Base-by-base conservation (phyloP, 2,797 vertebrate genomes). In the Linurgus olivaceus region DNA sequence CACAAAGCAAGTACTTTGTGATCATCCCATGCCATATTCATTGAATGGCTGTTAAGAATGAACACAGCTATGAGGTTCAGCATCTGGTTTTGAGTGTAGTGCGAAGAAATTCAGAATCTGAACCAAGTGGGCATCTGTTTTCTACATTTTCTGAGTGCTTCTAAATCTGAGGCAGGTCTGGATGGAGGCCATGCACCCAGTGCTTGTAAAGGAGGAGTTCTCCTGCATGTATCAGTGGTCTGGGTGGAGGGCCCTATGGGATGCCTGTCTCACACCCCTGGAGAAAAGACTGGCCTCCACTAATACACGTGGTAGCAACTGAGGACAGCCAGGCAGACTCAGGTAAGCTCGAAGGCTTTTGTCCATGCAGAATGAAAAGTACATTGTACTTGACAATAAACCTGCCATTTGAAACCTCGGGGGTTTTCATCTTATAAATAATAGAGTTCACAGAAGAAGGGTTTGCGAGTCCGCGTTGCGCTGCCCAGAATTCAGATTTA, bases 401-500 rank as follows among this genome's bases (percentile, higher is more conserved):
- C 59, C 86, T 97, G 80, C 93, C 95, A 96, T 96, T 97, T 97
- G 96, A 97, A 97, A 97, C 76, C 88, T 96, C 47, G 11, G 96
- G 93, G 83, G 70, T 94, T 97, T 97, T 97, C 93, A 94, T 96
- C 92, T 95, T 96, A 94, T 87, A 97, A 95, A 95, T 93, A 97
- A 96, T 96, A 96, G 93, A 97, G 82, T 94, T 96, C 86, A 90
- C 73, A 94, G 89, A 92, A 82, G 73, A 93, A 93, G 48, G 67
- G 35, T 88, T 95, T 93, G 70, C 88, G 94, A 96, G 86, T 94
- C 88, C 95, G 92, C 75, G 84, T 90, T 85, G 78, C 4, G 8
- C 94, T 98, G 86, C 80, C 86, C 85, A 82, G 75, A 97, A 98
- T 97, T 97, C 95, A 97, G 93, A 96, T 97, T 97, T 97, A 95